A percentile compares a stretch with the other conserved stretches of the same genome.
Conservation (phyloP, 2,888 invertebrate genomes). For the Amorpha juglandis region DNA sequence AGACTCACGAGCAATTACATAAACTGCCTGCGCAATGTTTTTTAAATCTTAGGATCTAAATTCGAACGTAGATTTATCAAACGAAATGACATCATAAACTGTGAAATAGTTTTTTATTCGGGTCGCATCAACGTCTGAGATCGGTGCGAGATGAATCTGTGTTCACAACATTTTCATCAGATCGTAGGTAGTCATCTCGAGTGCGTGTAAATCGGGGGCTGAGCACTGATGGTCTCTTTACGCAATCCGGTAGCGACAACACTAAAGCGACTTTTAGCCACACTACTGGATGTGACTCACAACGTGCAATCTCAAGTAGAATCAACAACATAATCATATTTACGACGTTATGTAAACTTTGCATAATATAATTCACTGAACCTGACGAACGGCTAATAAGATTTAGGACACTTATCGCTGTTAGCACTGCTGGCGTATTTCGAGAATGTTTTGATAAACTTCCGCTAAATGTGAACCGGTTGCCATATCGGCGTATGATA, state of each 20-base stretch:
- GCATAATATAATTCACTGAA: slow-evolving; percentile 43
- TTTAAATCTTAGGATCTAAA: slow-evolving; percentile 45
- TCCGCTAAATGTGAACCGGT: slow-evolving; percentile 5
- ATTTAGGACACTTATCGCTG: slow-evolving; percentile 43
- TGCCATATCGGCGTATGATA: slow-evolving; percentile 38
- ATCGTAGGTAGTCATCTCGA: slow-evolving; percentile 47
- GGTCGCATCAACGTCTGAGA: slow-evolving; percentile 42
- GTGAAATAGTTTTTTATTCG: slow-evolving; percentile 49
- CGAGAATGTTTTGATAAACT: slow-evolving; percentile 13
- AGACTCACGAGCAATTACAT: slow-evolving; percentile 66
- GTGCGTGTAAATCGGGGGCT: slow-evolving; percentile 52
- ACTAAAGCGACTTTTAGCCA: slow-evolving; percentile 43
- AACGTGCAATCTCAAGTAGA: slow-evolving; percentile 42
- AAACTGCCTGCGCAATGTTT: slow-evolving; percentile 51
- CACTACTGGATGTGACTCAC: slow-evolving; percentile 44
- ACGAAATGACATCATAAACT: slow-evolving; percentile 47
- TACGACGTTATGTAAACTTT: slow-evolving; percentile 42
- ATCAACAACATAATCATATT: slow-evolving; percentile 43
- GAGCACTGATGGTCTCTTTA: slow-evolving; percentile 41
- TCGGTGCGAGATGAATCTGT: slow-evolving; percentile 27
- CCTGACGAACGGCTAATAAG: slow-evolving; percentile 34
- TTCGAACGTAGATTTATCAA: slow-evolving; percentile 54
- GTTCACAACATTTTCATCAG: slow-evolving; percentile 47
- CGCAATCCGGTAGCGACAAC: slow-evolving; percentile 51
- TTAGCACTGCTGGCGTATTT: slow-evolving; percentile 31